Evolutionary conservation across 2,797 vertebrate genomes (phyloP), one percentile per base, ranked within the genome.

Genomic region (Arnoldichthys spilopterus): DNA sequence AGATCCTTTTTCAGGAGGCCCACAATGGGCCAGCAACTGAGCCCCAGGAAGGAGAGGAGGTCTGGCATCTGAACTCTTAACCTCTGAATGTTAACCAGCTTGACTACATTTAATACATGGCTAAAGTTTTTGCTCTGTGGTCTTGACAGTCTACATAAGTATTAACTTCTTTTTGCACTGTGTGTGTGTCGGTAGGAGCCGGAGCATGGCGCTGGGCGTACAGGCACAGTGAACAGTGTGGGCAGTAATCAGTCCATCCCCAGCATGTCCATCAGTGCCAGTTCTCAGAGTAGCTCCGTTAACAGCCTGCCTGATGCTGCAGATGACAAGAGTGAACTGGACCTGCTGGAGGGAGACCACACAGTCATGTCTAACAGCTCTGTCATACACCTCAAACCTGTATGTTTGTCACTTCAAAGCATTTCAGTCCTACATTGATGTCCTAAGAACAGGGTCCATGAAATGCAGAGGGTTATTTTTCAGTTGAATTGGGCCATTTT

Each of bases 281-380:
- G 97, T 91, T 99, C 97, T 89, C 97, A 98, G 95, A 98, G 97
- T 92, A 98, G 97, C 93, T 98, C 97, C 58, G 97, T 99, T 88
- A 98, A 98, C 93, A 99, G 98, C 91, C 95, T 99, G 91, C 97
- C 97, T 71, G 97, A 98, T 82, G 96, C 96, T 47, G 95, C 96
- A 0, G 97, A 98, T 90, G 97, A 99, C 91, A 98, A 96, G 91
- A 98, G 96, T 4, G 97, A 99, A 87, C 91, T 96, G 88, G 97
- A 98, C 84, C 94, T 98, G 92, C 96, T 98, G 95, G 98, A 99
- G 77, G 97, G 97, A 81, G 97, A 98, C 91, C 96, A 97, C 90
- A 99, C 97, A 0, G 96, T 99, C 91, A 98, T 98, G 98, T 98
- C 97, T 86, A 99, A 98, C 88, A 99, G 96, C 93, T 99, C 98